These are phyloP conservation scores for Synergus gifuensis DNA, from an alignment of 2,888 invertebrate species.

Conservation along the genomic window DNA sequence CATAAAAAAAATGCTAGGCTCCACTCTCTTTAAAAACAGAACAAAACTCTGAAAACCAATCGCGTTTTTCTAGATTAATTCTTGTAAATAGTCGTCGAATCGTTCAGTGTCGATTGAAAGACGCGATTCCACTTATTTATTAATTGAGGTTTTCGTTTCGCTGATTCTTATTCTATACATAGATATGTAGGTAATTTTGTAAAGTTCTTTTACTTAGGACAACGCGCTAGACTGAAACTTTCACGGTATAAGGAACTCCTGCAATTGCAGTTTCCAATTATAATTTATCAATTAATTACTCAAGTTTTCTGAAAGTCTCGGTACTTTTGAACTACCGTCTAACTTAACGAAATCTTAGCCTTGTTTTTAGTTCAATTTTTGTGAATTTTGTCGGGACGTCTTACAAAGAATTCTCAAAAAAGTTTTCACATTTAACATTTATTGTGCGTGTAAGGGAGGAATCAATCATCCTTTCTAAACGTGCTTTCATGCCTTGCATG, in stretches of 20 bases:
- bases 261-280: background rate
- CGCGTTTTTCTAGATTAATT: background rate
- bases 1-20: conserved; percentile 15
- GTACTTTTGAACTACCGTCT: background rate
- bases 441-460: background rate
- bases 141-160: conserved; percentile 21
- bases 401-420: background rate
- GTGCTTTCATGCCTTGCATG: too few species aligned
- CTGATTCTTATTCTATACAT: conserved; percentile 20
- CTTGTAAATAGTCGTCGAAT: conserved; percentile 27
- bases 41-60: background rate
- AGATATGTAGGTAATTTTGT: conserved; percentile 31
- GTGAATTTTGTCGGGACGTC: background rate
- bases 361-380: background rate
- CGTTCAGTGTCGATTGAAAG: background rate
- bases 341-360: background rate
- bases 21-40: background rate
- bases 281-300: background rate
- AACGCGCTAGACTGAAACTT: conserved; percentile 32
- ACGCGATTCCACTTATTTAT: conserved; percentile 24
- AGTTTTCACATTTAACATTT: background rate
- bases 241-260: conserved; percentile 16
- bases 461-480: background rate
- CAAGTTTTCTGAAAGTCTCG: background rate
- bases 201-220: conserved; percentile 32